Evolutionary conservation across 2,113 vertebrate species (phyloP).

Genomic region (Anolis carolinensis): DNA sequence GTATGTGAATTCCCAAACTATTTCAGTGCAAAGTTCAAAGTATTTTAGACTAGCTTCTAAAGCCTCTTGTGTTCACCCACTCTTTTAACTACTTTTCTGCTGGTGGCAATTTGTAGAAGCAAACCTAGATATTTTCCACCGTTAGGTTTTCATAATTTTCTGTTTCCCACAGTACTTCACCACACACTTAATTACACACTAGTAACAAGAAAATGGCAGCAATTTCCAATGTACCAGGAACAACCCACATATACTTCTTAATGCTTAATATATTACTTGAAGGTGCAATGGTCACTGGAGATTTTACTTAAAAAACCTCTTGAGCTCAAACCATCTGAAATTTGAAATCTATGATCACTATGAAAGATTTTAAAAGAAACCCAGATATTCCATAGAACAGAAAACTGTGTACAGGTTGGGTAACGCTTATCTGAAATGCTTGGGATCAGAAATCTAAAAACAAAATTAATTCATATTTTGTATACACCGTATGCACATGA

Average conservation of each 20-base stretch:
- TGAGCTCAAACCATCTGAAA: neutral
- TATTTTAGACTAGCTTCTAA: neutral
- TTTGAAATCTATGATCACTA: neutral
- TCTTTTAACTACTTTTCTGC: constrained; percentile 1
- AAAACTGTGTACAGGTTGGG: too few relatives aligned
- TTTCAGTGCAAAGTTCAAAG: neutral
- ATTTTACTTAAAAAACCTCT: constrained; percentile 35
- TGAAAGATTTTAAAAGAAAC: neutral
- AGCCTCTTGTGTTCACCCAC: neutral
- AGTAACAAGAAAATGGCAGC: constrained; percentile 44
- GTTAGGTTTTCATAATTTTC: constrained; percentile 39
- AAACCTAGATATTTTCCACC: constrained; percentile 30
- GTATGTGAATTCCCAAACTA: neutral
- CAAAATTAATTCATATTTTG: too few relatives aligned
- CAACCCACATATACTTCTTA: constrained; percentile 12
- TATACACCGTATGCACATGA: too few relatives aligned
- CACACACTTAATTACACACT: constrained; percentile 56
- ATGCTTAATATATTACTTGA: constrained; percentile 36
- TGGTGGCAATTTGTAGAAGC: constrained; percentile 30
- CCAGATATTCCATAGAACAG: too few relatives aligned
- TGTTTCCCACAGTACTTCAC: constrained; percentile 54
- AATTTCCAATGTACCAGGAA: constrained; percentile 34
- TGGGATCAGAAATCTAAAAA: too few relatives aligned
- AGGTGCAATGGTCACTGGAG: constrained; percentile 10
- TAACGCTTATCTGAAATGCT: too few relatives aligned